Evolutionary conservation across 2,113 vertebrate species (phyloP), one percentile per base, ranked within the genome.

Genomic region (Triplophysa rosa): DNA sequence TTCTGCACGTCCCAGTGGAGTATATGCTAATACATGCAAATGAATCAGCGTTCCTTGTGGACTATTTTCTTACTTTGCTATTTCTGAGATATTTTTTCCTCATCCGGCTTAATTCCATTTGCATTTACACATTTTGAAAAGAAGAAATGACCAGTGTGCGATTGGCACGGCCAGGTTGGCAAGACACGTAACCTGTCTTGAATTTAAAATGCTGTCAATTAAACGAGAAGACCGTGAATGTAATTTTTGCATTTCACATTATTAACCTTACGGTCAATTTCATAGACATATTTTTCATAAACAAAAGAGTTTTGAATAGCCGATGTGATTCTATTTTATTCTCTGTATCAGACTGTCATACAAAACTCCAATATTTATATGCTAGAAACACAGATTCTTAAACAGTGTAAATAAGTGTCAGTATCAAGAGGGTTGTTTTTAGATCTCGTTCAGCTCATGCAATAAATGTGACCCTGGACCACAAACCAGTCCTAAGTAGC

Each of bases 1-100:
- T 91, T 86, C 71, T 83, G 37, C 67, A 82, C 67, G 87, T 82
- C 85, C 82, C 86, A 80, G 12, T 5, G 82, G 91, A 85, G 69
- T 70, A 81, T 77, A 61, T 88, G 86, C 84, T 90, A 87, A 90
- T 92, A 85, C 88, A 92, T 89, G 82, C 89, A 91, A 89, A 91
- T 87, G 63, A 87, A 87, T 88, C 82, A 85, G 84, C 82, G 83
- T 65, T 79, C 58, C 59, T 77, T 74, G 67, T 71, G 54, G 49
- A 72, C 49, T 14, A 61, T 61, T 66, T n/a, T 72, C 47, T 79
- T 58, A 66, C 13, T 64, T 73, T 59, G 54, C 70, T 24, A 33
- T 42, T 54, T n/a, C 11, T 42, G 58, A 52, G 45, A 37, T 37
- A 70, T 70, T 63, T 70, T 71, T 29, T 19, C 16, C 77, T 78